Evolutionary conservation across 2,797 vertebrate species (phyloP), one percentile per base, ranked within the genome.

Genomic region (Myiotriccus ornatus): DNA sequence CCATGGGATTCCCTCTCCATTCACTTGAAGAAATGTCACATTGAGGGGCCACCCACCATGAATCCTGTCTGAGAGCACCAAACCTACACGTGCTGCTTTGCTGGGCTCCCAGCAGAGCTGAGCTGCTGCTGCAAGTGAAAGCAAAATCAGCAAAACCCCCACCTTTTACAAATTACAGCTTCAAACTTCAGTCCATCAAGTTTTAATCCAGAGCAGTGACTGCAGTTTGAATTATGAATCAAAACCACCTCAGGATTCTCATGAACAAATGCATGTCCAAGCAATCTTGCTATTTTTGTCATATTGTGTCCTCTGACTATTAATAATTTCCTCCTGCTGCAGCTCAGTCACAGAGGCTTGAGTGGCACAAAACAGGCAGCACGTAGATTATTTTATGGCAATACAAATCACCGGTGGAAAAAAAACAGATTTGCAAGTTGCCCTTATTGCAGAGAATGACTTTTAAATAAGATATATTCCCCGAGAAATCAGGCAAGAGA

Each of bases 51-150:
- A 18, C 70, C 44, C 47, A 1, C 27, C 6, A 3, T 1, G 17
- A 55, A 24, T 18, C 46, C 55, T 37, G 32, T 1, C 77, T 56
- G 0, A 13, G 28, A 32, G 2, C 22, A n/a, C 56, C 32, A 5
- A 14, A 15, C 3, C 14, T 28, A 0, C 3, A 1, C 0, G 3
- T 19, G 56, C 71, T 35, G 2, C 9, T 4, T 23, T 34, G 23
- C 86, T 25, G 39, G 5, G 76, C 43, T 81, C 60, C 64, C 14
- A 3, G 10, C 62, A 7, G 69, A 43, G 44, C 75, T 27, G n/a
- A 76, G 77, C 59, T 57, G 70, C 62, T 0, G 4, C 2, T 12
- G 67, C 57, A 9, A 32, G 32, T 0, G 14, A 25, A 9, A 4
- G 9, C 35, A 23, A 75, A 53, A 39, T 21, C 62, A 17, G 6